Base-by-base conservation (phyloP, 1,140 invertebrate genomes). In the Nasonia vitripennis region DNA sequence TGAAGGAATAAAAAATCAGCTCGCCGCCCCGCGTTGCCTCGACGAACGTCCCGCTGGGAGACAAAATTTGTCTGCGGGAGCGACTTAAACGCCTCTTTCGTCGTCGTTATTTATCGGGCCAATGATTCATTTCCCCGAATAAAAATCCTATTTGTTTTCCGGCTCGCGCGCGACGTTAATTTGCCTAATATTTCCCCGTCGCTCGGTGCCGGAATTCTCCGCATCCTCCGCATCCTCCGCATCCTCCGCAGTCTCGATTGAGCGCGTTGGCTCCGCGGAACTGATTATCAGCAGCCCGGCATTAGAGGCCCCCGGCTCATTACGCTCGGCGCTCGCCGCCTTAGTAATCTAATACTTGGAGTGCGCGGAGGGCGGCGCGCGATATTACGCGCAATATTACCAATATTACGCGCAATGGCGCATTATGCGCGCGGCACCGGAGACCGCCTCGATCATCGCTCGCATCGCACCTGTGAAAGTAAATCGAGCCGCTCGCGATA, bases 321-420 rank as follows among this genome's bases (percentile, higher is more conserved):
- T 93, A 93, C 90, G 17, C 86, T 88, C 31, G 12, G 45, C 83
- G 89, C 89, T 88, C 90, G 92, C 92, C 92, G 92, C 92, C n/a
- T n/a, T 27, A 0, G 23, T 0, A 0, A 0, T 0, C 92, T 93
- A 93, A 93, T 93, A 93, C 91, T 93, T 93, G 92, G 31, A 75
- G 88, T 90, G 91, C 91, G 23, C 23, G 23, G 23, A 27, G 23
- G 23, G 23, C 23, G 23, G 92, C 90, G 90, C 90, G 91, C 91
- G 92, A 92, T 92, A 92, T 90, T 92, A 92, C 89, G 87, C 87
- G 89, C 87, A 88, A 91, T 17, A n/a, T n/a, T n/a, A n/a, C n/a
- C n/a, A n/a, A 92, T 92, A 92, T 90, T 92, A 92, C 89, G 87
- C 87, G 89, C 87, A 88, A 91, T 17, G 34, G 68, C 68, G 68